Percentiles rank a stretch among this genome's conserved stretches.
phyloP scores from a whole-genome alignment of 2,888 invertebrate genomes.

The Laothoe populi region DNA sequence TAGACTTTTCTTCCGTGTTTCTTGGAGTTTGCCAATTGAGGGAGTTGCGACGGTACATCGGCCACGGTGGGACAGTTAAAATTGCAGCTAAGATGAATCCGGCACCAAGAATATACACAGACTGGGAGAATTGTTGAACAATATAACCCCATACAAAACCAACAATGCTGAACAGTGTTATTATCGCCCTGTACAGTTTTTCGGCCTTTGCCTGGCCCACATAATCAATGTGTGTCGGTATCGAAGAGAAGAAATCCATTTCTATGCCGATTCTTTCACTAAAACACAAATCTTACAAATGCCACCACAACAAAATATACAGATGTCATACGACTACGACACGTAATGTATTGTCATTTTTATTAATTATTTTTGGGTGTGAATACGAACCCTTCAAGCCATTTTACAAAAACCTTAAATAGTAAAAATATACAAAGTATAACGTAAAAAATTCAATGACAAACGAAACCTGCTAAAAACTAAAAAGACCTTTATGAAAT shows the following conservation, averaged over 20 bases:
- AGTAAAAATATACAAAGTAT: too few relatives aligned
- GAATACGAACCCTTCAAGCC: too few relatives aligned
- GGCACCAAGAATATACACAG: constrained; percentile 95
- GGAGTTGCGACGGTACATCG: constrained; percentile 95
- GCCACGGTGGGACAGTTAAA: constrained; percentile 98
- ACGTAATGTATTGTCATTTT: too few relatives aligned
- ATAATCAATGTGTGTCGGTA: constrained; percentile 88
- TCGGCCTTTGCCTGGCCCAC: constrained; percentile 96
- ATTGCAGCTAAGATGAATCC: constrained; percentile 95
- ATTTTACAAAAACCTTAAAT: too few relatives aligned
- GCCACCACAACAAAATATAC: constrained; percentile 40
- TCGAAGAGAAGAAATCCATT: constrained; percentile 80
- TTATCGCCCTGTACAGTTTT: constrained; percentile 94
- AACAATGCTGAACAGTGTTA: constrained; percentile 95
- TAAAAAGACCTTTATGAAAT: too few relatives aligned
- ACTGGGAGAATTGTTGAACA: constrained; percentile 97
- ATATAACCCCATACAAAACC: constrained; percentile 97
- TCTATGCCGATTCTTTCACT: constrained; percentile 32
- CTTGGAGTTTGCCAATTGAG: constrained; percentile 94
- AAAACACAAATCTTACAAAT: constrained; percentile 33
- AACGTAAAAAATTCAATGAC: too few relatives aligned
- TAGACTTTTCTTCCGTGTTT: constrained; percentile 70
- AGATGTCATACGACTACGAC: too few relatives aligned
- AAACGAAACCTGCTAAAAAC: too few relatives aligned
- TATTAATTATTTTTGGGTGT: too few relatives aligned